Evolutionary conservation across 2,113 vertebrate species (phyloP).

Genomic region (Pelmatolapia mariae): DNA sequence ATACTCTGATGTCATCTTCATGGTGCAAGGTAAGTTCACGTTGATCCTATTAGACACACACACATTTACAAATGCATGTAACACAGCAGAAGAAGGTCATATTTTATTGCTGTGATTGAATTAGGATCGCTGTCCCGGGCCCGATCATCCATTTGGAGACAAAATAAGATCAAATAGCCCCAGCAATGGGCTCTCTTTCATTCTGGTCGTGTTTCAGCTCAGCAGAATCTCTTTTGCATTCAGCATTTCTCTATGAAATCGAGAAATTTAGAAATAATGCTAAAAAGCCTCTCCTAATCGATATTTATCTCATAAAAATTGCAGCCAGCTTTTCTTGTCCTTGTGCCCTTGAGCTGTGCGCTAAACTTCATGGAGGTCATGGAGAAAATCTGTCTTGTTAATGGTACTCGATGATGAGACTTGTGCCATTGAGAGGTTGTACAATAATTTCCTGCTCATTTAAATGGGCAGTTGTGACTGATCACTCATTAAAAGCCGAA

Average conservation of each 20-base stretch:
- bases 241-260: background rate
- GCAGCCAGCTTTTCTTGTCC: background rate
- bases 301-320: conserved; percentile 10
- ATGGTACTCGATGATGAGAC: background rate
- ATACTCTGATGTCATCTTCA: conserved; percentile 94
- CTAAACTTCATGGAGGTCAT: background rate
- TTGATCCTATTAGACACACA: background rate
- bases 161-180: conserved; percentile 10
- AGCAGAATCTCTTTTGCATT: background rate
- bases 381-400: background rate
- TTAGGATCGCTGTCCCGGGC: background rate
- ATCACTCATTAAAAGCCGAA: background rate
- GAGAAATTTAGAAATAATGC: background rate
- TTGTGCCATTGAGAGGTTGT: background rate
- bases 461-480: background rate
- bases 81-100: conserved; percentile 21
- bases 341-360: background rate
- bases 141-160: conserved; percentile 1
- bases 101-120: conserved; percentile 22
- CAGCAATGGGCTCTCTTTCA: background rate
- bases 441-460: background rate
- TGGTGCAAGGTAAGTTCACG: conserved; percentile 86
- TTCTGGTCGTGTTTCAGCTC: background rate
- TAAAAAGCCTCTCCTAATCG: background rate
- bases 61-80: background rate